phyloP scores from a whole-genome alignment of 1,140 invertebrate genomes.

The Physella acuta region DNA sequence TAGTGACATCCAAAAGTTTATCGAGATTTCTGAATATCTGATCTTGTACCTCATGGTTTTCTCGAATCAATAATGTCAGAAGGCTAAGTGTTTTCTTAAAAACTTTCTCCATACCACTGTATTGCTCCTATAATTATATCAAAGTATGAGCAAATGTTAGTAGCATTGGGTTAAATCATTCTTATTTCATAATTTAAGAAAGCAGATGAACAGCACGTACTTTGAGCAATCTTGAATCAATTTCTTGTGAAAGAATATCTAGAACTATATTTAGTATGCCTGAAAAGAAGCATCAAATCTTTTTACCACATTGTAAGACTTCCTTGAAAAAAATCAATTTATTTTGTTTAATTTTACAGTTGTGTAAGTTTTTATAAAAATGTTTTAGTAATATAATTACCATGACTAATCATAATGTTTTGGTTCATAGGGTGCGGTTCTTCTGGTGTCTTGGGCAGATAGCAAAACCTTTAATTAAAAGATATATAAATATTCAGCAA shows the following conservation, averaged over 20 bases:
- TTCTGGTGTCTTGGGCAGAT: slow-evolving; percentile 51
- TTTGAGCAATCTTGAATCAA: slow-evolving; percentile 45
- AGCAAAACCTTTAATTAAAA: slow-evolving; percentile 46
- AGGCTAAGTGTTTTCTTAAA: slow-evolving; percentile 54
- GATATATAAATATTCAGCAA: neutral
- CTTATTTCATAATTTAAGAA: no score
- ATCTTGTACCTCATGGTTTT: slow-evolving; percentile 56
- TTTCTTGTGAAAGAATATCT: slow-evolving; percentile 55
- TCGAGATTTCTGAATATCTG: slow-evolving; percentile 56
- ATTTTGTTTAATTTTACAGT: neutral
- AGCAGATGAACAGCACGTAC: slow-evolving; percentile 38
- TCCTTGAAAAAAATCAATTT: slow-evolving; percentile 7
- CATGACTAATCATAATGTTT: slow-evolving; percentile 58
- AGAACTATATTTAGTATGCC: slow-evolving; percentile 51
- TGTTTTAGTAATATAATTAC: slow-evolving; percentile 33
- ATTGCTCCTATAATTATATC: slow-evolving; percentile 48
- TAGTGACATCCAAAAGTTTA: slow-evolving; percentile 52
- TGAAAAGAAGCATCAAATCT: slow-evolving; percentile 34
- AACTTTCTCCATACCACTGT: slow-evolving; percentile 53
- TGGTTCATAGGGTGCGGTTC: slow-evolving; percentile 59
- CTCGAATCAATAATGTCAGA: slow-evolving; percentile 49
- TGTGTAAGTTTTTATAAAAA: no score
- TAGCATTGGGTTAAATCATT: no score
- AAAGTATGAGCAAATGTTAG: no score
- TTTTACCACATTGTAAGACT: no score